Evolutionary conservation across 2,113 vertebrate genomes (phyloP).

Genomic region (Alexandromys fortis): DNA sequence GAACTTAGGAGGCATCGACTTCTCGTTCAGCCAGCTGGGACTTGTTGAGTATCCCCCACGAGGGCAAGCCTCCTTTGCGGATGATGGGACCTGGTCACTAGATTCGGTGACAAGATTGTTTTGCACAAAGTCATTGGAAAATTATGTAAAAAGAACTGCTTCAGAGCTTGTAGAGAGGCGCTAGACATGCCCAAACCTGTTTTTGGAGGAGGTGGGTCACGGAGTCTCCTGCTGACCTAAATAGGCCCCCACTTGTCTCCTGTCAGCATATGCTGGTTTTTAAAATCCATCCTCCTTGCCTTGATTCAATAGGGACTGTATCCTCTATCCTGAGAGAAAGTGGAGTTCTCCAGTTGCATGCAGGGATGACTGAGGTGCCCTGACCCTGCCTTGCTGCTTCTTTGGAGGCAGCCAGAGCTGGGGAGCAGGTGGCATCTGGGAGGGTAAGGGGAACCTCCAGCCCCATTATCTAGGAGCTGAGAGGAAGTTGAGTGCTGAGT

Average conservation of each 20-base stretch:
- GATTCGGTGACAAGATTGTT: not conserved
- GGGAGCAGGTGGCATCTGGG: not conserved
- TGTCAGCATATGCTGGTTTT: not conserved
- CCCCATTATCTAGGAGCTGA: not conserved
- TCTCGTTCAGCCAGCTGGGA: not conserved
- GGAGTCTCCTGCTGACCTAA: not conserved
- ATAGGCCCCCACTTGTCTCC: not conserved
- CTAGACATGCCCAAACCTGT: not conserved
- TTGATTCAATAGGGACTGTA: not conserved
- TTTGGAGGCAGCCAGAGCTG: not conserved
- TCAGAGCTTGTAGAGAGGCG: not conserved
- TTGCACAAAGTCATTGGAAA: not conserved
- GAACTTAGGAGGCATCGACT: fast-evolving
- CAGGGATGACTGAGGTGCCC: not conserved
- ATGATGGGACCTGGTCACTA: not conserved
- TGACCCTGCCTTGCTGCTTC: fast-evolving
- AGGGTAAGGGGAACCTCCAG: not conserved
- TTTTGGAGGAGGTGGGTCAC: too few species aligned
- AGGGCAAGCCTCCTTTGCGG: not conserved
- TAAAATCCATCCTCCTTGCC: not conserved
- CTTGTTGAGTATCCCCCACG: not conserved
- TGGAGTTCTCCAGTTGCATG: not conserved
- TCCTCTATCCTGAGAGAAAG: not conserved
- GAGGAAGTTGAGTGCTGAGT: too few species aligned
- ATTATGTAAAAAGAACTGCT: not conserved